Evolutionary conservation across 2,113 vertebrate genomes (phyloP).

Genomic region (Pycnonotus jocosus): DNA sequence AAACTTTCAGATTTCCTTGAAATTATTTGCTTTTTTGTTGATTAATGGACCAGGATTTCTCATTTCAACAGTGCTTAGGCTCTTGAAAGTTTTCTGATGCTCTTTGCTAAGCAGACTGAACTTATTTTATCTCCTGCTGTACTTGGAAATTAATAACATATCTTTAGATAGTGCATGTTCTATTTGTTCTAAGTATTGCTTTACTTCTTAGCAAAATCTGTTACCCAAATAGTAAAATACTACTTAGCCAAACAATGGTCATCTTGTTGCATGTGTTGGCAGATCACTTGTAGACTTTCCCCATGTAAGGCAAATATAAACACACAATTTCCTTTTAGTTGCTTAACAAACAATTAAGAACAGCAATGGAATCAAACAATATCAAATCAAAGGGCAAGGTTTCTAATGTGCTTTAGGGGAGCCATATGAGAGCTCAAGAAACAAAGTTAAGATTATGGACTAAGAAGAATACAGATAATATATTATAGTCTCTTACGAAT

Average conservation of each 20-base stretch:
- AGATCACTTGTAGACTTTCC: neutral
- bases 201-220: neutral
- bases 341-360: neutral
- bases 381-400: neutral
- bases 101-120: neutral
- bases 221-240: neutral
- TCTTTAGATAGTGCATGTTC: neutral
- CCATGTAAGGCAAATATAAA: neutral
- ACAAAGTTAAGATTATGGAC: neutral
- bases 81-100: neutral
- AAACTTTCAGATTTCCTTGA: neutral
- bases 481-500: conserved; percentile 73
- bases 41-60: neutral
- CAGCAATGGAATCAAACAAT: neutral
- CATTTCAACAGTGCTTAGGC: neutral
- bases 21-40: neutral
- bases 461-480: neutral
- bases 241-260: neutral
- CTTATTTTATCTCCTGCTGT: neutral
- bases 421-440: neutral
- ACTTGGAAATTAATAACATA: neutral
- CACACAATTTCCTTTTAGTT: neutral
- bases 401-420: neutral
- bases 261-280: neutral
- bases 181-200: neutral